phyloP scores from a whole-genome alignment of 1,140 invertebrate species.

The Bombus breviceps region DNA sequence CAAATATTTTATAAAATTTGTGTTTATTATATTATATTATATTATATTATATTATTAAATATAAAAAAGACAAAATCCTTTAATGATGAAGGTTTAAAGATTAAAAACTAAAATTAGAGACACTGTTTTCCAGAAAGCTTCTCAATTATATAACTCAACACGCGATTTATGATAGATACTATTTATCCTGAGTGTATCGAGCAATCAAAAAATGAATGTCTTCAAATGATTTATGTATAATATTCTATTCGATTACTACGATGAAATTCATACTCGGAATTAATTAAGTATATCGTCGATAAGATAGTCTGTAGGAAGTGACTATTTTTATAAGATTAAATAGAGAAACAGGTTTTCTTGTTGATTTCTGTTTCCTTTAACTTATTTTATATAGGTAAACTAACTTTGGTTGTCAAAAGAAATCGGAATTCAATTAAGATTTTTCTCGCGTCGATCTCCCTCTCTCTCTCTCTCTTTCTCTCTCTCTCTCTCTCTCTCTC shows the following conservation, averaged over 20 bases:
- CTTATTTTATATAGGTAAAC: neutral
- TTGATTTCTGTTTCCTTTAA: neutral
- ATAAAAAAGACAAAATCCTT: too few species aligned
- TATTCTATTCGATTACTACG: neutral
- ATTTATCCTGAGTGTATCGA: neutral
- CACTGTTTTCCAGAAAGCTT: too few species aligned
- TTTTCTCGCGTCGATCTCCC: neutral
- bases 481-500: neutral
- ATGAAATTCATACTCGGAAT: constrained; percentile 4
- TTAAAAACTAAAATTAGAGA: too few species aligned
- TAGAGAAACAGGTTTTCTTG: constrained; percentile 9
- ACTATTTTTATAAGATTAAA: neutral
- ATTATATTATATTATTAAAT: too few species aligned
- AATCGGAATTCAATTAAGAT: constrained; percentile 4
- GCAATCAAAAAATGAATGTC: neutral
- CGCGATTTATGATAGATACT: neutral
- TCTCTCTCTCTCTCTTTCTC: neutral
- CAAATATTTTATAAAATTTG: too few species aligned
- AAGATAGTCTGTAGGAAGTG: neutral
- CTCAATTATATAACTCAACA: too few species aligned
- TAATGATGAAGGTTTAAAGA: too few species aligned
- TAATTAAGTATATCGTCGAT: neutral
- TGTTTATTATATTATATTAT: too few species aligned
- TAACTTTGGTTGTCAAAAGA: neutral
- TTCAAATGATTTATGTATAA: neutral